Percentiles rank a stretch among this genome's conserved stretches.
These are phyloP conservation scores for Siphlonurus alternatus DNA, from an alignment of 2,888 invertebrate genomes.

Conservation along the genomic window DNA sequence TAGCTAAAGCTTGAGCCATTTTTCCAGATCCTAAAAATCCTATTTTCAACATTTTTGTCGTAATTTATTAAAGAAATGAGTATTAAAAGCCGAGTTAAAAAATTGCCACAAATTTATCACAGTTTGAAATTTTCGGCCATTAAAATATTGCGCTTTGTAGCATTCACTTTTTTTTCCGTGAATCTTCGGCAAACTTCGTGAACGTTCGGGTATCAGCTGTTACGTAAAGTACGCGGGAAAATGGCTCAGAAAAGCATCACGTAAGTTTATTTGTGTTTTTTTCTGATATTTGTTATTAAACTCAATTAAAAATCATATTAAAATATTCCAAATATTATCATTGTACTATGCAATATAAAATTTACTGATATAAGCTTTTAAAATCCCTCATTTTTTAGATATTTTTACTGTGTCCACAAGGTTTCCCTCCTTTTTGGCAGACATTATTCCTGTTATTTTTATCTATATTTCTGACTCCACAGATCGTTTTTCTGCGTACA, in stretches of 20 bases:
- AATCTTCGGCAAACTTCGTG: neutral
- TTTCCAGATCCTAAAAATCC: conserved; percentile 87
- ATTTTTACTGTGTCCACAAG: too few species aligned
- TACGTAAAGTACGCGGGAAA: conserved; percentile 3
- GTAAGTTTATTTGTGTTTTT: conserved; percentile 5
- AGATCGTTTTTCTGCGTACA: conserved; percentile 29
- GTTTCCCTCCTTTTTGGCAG: too few species aligned
- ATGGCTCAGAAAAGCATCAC: conserved; percentile 11
- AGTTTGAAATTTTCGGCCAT: neutral
- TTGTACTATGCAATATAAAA: too few species aligned
- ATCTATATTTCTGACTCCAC: too few species aligned
- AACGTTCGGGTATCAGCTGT: neutral
- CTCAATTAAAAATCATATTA: too few species aligned
- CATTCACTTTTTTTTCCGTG: neutral
- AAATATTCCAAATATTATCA: too few species aligned
- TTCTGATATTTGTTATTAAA: too few species aligned
- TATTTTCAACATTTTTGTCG: conserved; percentile 33
- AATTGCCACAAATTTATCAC: neutral
- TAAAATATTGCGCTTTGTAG: neutral
- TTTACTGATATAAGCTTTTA: too few species aligned
- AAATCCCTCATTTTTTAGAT: too few species aligned
- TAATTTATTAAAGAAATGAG: neutral
- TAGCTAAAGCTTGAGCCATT: conserved; percentile 81
- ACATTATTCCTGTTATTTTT: too few species aligned
- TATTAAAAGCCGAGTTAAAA: too few species aligned